Conservation (phyloP, 2,888 invertebrate species). For the Diarsia mendica region DNA sequence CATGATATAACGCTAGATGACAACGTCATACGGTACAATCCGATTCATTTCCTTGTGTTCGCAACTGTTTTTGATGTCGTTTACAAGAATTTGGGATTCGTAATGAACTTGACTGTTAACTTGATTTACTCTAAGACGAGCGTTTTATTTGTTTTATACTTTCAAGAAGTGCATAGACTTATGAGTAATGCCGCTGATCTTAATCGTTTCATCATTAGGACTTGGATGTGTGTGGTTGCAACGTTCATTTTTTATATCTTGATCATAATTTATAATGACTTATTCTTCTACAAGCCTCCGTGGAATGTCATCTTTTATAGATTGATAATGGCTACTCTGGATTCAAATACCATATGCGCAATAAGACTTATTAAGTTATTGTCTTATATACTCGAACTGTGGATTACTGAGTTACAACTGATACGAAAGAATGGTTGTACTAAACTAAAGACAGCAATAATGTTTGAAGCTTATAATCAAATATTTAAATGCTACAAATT, state of each 20-base stretch:
- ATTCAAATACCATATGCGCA: not conserved
- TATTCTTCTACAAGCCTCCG: not conserved
- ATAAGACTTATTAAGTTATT: not conserved
- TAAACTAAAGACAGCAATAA: not conserved
- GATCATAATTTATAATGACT: not conserved
- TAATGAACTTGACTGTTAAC: slow-evolving; percentile 5
- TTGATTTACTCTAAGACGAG: not conserved
- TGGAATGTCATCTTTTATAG: not conserved
- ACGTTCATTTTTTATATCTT: not conserved
- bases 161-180: slow-evolving; percentile 13
- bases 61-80: slow-evolving; percentile 12
- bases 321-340: not conserved
- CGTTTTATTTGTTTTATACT: slow-evolving; percentile 3
- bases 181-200: not conserved
- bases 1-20: slow-evolving; percentile 18
- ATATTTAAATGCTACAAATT: slow-evolving; percentile 19
- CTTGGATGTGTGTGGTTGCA: not conserved
- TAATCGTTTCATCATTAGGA: not conserved
- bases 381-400: not conserved
- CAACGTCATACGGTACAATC: slow-evolving; percentile 14
- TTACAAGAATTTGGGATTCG: slow-evolving; percentile 1
- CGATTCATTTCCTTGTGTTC: slow-evolving; percentile 6
- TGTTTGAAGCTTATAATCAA: slow-evolving; percentile 3
- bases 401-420: slow-evolving; percentile 9
- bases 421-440: not conserved